Conservation (phyloP, 1,140 invertebrate genomes). For the Hylaeus volcanicus region DNA sequence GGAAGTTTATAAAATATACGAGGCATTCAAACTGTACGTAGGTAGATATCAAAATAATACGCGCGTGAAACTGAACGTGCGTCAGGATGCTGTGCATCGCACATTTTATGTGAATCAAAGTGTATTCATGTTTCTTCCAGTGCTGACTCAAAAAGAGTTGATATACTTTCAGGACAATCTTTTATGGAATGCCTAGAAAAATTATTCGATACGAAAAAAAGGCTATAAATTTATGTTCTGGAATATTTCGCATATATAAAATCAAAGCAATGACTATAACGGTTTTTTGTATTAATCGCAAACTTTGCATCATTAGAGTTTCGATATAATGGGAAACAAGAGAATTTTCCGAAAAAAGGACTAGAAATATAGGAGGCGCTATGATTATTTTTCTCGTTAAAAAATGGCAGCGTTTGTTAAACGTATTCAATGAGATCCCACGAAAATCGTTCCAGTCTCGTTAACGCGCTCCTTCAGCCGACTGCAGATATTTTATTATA, state of each 20-base stretch:
- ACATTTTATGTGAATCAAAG: too few species aligned
- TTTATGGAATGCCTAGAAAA: too few species aligned
- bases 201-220: too few species aligned
- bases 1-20: background rate
- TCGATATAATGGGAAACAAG: background rate
- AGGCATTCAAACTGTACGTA: too few species aligned
- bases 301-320: background rate
- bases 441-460: conserved; percentile 12
- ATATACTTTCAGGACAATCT: too few species aligned
- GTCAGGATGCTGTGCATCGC: too few species aligned
- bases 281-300: background rate
- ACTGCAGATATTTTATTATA: conserved; percentile 41
- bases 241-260: too few species aligned
- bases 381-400: background rate
- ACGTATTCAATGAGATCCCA: conserved; percentile 2
- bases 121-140: too few species aligned
- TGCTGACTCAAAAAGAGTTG: too few species aligned
- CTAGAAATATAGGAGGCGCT: background rate
- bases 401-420: background rate
- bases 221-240: too few species aligned
- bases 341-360: background rate
- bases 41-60: background rate
- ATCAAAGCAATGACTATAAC: too few species aligned
- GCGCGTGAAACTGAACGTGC: background rate
- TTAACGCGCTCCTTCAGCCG: conserved; percentile 10